Conservation (phyloP, 2,797 vertebrate genomes). For the Aeoliscus strigatus region DNA sequence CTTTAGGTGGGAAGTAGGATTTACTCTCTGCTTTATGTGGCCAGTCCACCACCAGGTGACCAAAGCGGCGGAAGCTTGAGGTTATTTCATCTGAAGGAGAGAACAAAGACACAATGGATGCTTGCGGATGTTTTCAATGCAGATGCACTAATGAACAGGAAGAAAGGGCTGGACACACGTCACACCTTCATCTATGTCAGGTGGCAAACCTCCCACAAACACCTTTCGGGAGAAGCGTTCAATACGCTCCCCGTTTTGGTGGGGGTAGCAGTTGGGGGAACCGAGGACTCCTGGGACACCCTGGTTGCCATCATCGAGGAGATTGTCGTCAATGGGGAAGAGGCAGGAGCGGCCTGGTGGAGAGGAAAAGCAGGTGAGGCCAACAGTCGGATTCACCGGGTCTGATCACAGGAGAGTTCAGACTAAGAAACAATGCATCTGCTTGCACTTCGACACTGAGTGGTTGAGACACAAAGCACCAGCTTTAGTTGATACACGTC, state of each 20-base stretch:
- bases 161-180: not conserved
- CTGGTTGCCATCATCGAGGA: conserved; percentile 93
- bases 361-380: conserved; percentile 5
- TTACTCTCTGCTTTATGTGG: conserved; percentile 99
- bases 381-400: too few relatives aligned
- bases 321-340: conserved; percentile 94
- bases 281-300: conserved; percentile 84
- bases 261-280: conserved; percentile 87
- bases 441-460: conserved; percentile 9
- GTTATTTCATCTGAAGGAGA: conserved; percentile 90
- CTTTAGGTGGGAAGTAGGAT: conserved; percentile 99
- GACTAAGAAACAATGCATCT: conserved; percentile 7
- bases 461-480: conserved; percentile 22
- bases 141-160: too few relatives aligned
- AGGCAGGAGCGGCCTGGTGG: conserved; percentile 90
- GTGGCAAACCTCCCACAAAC: conserved; percentile 95
- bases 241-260: conserved; percentile 93
- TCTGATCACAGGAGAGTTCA: not conserved
- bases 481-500: conserved; percentile 26
- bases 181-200: conserved; percentile 96
- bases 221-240: conserved; percentile 97
- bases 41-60: conserved; percentile 98
- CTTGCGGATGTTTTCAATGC: not conserved
- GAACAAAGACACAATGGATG: not conserved
- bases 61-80: conserved; percentile 95